phyloP scores from a whole-genome alignment of 2,113 vertebrate species.

The Heteronetta atricapilla region DNA sequence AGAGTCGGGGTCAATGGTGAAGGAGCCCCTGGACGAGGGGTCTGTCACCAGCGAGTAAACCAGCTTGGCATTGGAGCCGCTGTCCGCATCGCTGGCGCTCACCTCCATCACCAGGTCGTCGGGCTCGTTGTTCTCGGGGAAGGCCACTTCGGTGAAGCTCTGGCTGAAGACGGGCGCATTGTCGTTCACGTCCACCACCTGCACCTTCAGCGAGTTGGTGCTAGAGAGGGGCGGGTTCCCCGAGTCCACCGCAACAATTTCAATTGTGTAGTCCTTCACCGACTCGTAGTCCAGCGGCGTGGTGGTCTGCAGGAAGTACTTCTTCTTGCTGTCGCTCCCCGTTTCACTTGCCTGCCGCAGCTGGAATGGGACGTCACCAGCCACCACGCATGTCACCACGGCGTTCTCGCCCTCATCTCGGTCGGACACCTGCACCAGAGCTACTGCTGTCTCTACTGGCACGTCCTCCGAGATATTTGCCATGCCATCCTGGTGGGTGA shows the following conservation, averaged over 20 bases:
- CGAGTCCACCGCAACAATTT: conserved; percentile 95
- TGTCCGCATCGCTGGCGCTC: conserved; percentile 89
- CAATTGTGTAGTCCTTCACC: conserved; percentile 91
- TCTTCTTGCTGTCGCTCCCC: conserved; percentile 91
- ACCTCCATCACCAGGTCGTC: conserved; percentile 88
- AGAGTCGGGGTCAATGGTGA: conserved; percentile 85
- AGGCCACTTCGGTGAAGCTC: conserved; percentile 85
- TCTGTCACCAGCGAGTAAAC: conserved; percentile 87
- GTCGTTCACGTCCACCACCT: conserved; percentile 95
- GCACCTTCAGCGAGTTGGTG: conserved; percentile 94
- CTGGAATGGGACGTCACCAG: conserved; percentile 93
- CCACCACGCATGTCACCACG: conserved; percentile 94
- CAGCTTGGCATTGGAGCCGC: conserved; percentile 90
- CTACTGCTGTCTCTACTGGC: conserved; percentile 91
- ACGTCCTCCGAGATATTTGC: conserved; percentile 98
- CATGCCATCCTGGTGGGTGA: conserved; percentile 91
- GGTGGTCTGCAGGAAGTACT: conserved; percentile 96
- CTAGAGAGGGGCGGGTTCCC: conserved; percentile 96
- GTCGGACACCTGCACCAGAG: conserved; percentile 95
- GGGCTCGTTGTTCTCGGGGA: conserved; percentile 89
- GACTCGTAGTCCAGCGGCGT: conserved; percentile 91
- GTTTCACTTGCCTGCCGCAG: conserved; percentile 91
- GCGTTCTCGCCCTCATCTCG: conserved; percentile 95
- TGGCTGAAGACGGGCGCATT: conserved; percentile 91
- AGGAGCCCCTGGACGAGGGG: conserved; percentile 82